Evolutionary conservation across 1,140 invertebrate genomes (phyloP), one percentile per base, ranked within the genome.

Genomic region (Platorchestia sp.): DNA sequence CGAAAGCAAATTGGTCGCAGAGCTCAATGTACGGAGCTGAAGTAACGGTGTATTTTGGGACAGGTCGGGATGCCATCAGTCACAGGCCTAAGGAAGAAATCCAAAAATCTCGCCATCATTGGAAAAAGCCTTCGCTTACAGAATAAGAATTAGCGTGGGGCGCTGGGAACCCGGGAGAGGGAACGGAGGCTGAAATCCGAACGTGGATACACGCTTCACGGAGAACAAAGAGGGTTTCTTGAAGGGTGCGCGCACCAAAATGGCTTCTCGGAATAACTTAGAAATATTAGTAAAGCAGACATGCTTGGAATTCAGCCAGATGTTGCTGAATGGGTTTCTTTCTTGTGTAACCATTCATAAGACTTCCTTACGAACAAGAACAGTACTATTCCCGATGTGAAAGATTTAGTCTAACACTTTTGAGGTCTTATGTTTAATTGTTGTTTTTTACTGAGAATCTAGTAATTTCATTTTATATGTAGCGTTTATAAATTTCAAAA

Each of bases 101-200:
- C 91, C 91, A 93, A 93, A 93, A 93, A 93, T 93, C 91, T 93
- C 91, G 44, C 91, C 91, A 93, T 93, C 91, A 93, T 93, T 93
- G 91, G 91, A 93, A 93, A 93, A 93, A 93, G 43, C 45, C 91
- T 93, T 93, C 91, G 91, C 91, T 93, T 93, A 93, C 91, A 93
- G 91, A 93, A 93, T 93, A 93, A 93, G 91, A 93, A 93, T 93
- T 93, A 93, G 91, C 45, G 91, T 93, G 91, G 91, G 91, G 91
- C 45, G 43, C 91, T 45, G 44, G 91, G 91, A 93, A 47, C 43
- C 41, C 43, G 47, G 47, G 45, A 36, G 45, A 47, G 45, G 91
- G 91, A 47, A 93, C 5, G 3, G 91, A 93, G 91, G 91, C 41
- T 16, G 91, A 45, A 93, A 93, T 45, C 91, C 40, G 91, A 93